Evolutionary conservation across 2,797 vertebrate species (phyloP).

Genomic region (Adrianichthys oophorus): DNA sequence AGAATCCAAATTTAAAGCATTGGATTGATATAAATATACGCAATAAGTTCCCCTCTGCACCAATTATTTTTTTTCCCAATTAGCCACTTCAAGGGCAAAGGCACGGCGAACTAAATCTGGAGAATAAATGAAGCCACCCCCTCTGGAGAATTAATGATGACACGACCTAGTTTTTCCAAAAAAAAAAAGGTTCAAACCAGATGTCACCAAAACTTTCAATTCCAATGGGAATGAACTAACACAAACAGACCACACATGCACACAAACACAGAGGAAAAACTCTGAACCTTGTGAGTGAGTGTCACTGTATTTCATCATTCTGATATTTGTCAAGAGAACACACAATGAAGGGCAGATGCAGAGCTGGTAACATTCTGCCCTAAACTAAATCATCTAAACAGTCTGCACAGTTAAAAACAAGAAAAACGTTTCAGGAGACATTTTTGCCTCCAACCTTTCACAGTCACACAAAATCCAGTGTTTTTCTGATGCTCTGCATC

Average conservation of each 20-base stretch:
- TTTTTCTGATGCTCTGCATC: conserved; percentile 16
- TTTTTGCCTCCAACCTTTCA: conserved; percentile 4
- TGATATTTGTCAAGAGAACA: conserved; percentile 30
- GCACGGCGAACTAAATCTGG: background rate
- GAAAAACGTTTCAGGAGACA: background rate
- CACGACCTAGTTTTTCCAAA: background rate
- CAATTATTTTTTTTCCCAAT: background rate
- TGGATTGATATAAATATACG: background rate
- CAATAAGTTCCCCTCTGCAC: background rate
- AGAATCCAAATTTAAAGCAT: background rate
- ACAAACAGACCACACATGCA: conserved; percentile 4
- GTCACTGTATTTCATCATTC: conserved; percentile 26
- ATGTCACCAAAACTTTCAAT: conserved; percentile 24
- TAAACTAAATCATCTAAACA: conserved; percentile 35
- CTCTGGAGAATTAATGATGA: background rate
- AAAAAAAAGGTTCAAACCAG: conserved; percentile 34
- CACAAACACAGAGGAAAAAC: conserved; percentile 9
- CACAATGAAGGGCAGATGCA: conserved; percentile 40
- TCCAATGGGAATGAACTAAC: conserved; percentile 24
- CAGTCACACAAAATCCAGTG: conserved; percentile 2
- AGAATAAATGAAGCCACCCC: background rate
- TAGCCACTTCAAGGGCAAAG: background rate
- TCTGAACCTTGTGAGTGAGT: background rate
- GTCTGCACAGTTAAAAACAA: conserved; percentile 1
- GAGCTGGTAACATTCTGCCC: conserved; percentile 31